Base-by-base conservation (phyloP, 2,113 vertebrate genomes). In the Pteropus alecto region DNA sequence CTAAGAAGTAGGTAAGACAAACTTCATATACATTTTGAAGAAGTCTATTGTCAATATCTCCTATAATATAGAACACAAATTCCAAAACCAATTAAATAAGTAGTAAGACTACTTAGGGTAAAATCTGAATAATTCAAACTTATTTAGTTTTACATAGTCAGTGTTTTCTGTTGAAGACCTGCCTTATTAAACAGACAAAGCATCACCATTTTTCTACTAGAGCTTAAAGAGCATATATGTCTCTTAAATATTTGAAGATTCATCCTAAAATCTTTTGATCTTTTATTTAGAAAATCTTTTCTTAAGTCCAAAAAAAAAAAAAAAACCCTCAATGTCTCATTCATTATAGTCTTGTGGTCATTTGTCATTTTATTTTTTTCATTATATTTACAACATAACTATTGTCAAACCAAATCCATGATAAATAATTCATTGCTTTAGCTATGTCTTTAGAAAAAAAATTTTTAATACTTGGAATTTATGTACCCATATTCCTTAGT, bases 381-480 rank as follows among this genome's bases (percentile, higher is more conserved):
- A 95, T 18, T 68, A 33, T 84, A 67, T 68, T 93, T 86, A 92
- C 11, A 91, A 67, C 16, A 91, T 61, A 91, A 84, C 30, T 19
- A 96, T 24, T 54, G 4, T 82, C 65, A 93, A 94, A 93, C 15
- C 67, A 96, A 93, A 94, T 67, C 28, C 33, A 87, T 90, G 14
- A 78, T 46, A 93, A 30, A 8, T 15, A 94, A 93, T 18, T 82
- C 51, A 83, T 38, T 78, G 54, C 70, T 87, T 79, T 46, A 93
- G 22, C 7, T 41, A 79, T 41, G 61, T 90, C 61, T 54, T 73
- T 12, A 24, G 7, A n/a, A 93, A 82, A 19, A 89, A 63, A 87
- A 48, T 22, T 77, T 78, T 41, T 73, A 60, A 86, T 43, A 86
- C 0, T 76, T 58, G 14, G 6, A 28, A 46, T 76, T 74, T 82